A percentile compares a stretch with the other conserved stretches of the same genome.
These are phyloP conservation scores for Campoplex capitator DNA, from an alignment of 2,888 invertebrate species.

Conservation along the genomic window DNA sequence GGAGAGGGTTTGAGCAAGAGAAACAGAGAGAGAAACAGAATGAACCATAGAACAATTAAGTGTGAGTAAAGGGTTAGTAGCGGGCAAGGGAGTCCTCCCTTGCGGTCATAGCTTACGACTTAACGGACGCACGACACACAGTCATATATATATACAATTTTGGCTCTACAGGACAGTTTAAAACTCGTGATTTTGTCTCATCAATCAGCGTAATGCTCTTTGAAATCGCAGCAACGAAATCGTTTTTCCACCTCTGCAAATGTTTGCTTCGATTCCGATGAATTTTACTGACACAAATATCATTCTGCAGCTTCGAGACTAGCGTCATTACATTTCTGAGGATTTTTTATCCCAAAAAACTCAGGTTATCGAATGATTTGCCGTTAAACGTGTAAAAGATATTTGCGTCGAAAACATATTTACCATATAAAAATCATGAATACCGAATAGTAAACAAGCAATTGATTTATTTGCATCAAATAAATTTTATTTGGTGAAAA, in stretches of 20 bases:
- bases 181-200: not conserved
- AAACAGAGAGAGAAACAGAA: conserved; percentile 12
- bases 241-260: no score
- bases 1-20: not conserved
- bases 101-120: conserved; percentile 39
- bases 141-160: not conserved
- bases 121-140: conserved; percentile 1
- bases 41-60: conserved; percentile 41
- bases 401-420: no score
- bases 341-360: no score
- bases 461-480: no score
- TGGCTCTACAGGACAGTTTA: not conserved
- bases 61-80: conserved; percentile 29
- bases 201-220: no score
- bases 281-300: not conserved
- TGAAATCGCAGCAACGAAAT: no score
- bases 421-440: no score
- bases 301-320: not conserved
- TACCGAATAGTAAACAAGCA: no score
- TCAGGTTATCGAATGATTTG: no score
- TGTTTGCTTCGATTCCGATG: no score
- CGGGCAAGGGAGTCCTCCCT: conserved; percentile 3
- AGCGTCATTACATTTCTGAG: no score
- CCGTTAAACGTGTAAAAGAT: not conserved
- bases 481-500: no score